Evolutionary conservation across 2,113 vertebrate genomes (phyloP), one percentile per base, ranked within the genome.

Genomic region (Odobenus rosmarus): DNA sequence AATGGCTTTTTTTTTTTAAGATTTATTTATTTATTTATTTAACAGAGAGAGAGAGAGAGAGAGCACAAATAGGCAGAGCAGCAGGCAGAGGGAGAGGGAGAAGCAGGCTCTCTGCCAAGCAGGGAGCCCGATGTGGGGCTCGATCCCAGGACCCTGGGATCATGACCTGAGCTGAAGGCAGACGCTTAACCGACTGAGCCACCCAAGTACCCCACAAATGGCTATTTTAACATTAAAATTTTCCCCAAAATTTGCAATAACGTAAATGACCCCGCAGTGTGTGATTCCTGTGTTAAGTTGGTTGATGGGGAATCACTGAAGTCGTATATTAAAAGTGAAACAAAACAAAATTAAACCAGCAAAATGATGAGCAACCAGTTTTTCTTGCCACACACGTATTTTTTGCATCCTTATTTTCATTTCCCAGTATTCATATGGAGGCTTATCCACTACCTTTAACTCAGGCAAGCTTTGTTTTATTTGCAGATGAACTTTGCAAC

Each of bases 351-450:
- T n/a, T 67, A 57, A 96, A 46, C 8, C 49, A 80, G n/a, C 86
- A 71, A 92, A 92, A 91, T 95, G 33, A 83, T 74, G 49, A 93
- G 18, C 53, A 21, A 53, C n/a, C 57, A 81, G 0, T 90, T 88
- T 76, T 89, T 90, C 80, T 84, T 84, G 42, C 55, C 96, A 39
- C 8, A 42, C 31, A 82, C 39, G 24, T 86, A 31, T 96, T 59
- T 97, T 96, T 80, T 76, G 31, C 79, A 88, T 89, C 79, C 55
- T 93, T 79, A 21, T 86, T 92, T 96, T 97, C 26, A 82, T 19
- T 74, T 82, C 28, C 53, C 39, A 31, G 21, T 85, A 4, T 91
- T 57, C 24, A 33, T 49, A n/a, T 15, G 59, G 51, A 74, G 33
- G 49, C 57, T 23, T 62, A n/a, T 36, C 1, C 16, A 53, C 10